Percentiles rank a stretch among this genome's conserved stretches.
phyloP scores from a whole-genome alignment of 2,113 vertebrate genomes.

The Nyctereutes procyonoides region DNA sequence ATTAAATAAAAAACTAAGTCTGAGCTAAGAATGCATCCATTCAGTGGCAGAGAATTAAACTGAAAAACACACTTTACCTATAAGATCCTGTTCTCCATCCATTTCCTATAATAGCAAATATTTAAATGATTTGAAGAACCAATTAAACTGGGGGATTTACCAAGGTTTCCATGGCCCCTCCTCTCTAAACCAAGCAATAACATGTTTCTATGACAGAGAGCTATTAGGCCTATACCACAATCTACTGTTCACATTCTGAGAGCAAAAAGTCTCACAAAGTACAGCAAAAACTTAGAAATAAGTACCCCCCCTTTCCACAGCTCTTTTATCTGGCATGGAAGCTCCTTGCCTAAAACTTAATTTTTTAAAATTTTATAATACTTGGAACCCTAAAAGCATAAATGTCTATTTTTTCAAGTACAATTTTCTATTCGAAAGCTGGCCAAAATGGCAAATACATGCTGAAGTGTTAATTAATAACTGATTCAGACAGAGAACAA shows the following conservation, averaged over 20 bases:
- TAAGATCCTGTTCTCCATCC: neutral
- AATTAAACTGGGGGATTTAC: neutral
- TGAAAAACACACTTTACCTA: neutral
- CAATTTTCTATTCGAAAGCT: constrained; percentile 27
- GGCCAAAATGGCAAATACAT: neutral
- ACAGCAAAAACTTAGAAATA: neutral
- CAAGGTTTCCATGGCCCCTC: neutral
- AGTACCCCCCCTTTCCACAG: accelerated
- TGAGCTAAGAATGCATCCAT: neutral
- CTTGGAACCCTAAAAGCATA: neutral
- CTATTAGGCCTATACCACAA: neutral
- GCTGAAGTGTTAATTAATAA: neutral
- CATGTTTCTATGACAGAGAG: neutral
- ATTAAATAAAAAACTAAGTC: neutral
- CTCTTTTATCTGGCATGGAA: neutral
- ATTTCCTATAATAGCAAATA: neutral
- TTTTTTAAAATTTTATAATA: neutral
- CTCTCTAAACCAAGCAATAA: neutral
- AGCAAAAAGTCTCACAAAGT: neutral
- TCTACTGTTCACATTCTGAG: neutral
- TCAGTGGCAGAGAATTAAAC: neutral
- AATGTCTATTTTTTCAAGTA: neutral
- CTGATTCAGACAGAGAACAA: neutral
- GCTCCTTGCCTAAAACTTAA: neutral
- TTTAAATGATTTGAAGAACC: neutral